Base-by-base conservation (phyloP, 2,113 vertebrate genomes). In the Gallinago undulata region DNA sequence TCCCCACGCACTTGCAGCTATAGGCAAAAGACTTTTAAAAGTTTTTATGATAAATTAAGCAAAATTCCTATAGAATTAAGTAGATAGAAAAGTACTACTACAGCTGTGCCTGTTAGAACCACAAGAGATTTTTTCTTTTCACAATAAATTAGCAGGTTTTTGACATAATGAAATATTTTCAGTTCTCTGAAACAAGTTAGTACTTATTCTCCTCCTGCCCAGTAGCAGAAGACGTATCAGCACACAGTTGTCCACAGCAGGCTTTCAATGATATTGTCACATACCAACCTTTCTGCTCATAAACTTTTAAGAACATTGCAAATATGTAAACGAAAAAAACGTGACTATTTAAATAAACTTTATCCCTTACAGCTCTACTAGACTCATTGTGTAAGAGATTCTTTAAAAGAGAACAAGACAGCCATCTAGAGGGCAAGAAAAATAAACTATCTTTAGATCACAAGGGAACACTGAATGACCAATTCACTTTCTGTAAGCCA, bases 401-500 rank as follows among this genome's bases (percentile, higher is more conserved):
- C 35, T 55, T n/a, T 77, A 21, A 13, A n/a, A 69, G 89, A 94
- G 96, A 96, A 75, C 96, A 93, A 97, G 91, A 96, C 93, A 96
- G 97, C 97, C 97, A 97, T 91, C 97, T 97, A 97, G 74, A 95
- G 97, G 95, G 53, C 76, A 81, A 17, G 73, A 23, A 78, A 84
- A 19, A 51, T 1, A 79, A 81, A 73, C 10, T 10, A 1, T 8
- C 35, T 41, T 41, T 5, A 25, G 19, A 23, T 66, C 55, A 27
- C 45, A 35, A 23, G 35, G 13, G 50, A 87, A 50, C 33, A 19
- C 51, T 7, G 28, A 51, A 19, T 5, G 33, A 50, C 8, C 51
- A 41, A 57, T 37, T 45, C 37, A 33, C 13, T 10, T 51, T 8
- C 41, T 25, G 35, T 13, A 35, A 83, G 2, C 3, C 5, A 18